Conservation (phyloP, 2,888 invertebrate species). For the Caenorhabditis afra region DNA sequence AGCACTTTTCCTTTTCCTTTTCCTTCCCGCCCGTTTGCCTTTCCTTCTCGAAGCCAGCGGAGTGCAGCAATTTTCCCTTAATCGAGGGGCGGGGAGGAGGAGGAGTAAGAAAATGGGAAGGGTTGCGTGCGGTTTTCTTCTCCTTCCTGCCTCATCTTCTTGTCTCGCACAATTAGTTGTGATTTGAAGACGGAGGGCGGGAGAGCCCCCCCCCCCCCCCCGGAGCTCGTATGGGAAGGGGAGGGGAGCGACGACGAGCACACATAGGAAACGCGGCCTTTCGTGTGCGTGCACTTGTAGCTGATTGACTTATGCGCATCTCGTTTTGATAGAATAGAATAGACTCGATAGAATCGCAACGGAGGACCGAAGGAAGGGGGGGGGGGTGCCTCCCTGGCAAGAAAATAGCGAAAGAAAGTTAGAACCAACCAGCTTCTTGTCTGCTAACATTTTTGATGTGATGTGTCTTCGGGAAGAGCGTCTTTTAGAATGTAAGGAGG, state of each 20-base stretch:
- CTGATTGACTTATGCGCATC: slow-evolving; percentile 65
- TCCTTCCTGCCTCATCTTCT: slow-evolving; percentile 35
- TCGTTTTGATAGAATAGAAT: slow-evolving; percentile 46
- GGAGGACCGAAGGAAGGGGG: slow-evolving; percentile 10
- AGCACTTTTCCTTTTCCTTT: background rate
- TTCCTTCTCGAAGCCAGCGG: background rate
- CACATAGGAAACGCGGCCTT: background rate
- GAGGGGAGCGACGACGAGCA: too few relatives aligned
- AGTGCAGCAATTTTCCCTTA: slow-evolving; percentile 40
- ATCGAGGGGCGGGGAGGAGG: slow-evolving; percentile 7
- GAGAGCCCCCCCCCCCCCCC: too few relatives aligned
- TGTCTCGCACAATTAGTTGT: slow-evolving; percentile 59
- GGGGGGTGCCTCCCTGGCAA: background rate
- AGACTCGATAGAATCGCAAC: slow-evolving; percentile 12
- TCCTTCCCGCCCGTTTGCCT: background rate
- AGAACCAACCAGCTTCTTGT: background rate
- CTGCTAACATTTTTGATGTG: slow-evolving; percentile 51
- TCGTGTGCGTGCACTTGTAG: slow-evolving; percentile 56
- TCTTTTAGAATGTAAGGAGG: slow-evolving; percentile 29
- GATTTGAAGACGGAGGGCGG: slow-evolving; percentile 39
- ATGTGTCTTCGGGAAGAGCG: slow-evolving; percentile 32
- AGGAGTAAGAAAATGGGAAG: slow-evolving; percentile 6
- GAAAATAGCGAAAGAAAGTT: slow-evolving; percentile 2
- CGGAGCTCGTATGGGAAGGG: too few relatives aligned
- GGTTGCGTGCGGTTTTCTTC: slow-evolving; percentile 36